Conservation (phyloP, 2,888 invertebrate genomes). For the Nephrotoma appendiculata region DNA sequence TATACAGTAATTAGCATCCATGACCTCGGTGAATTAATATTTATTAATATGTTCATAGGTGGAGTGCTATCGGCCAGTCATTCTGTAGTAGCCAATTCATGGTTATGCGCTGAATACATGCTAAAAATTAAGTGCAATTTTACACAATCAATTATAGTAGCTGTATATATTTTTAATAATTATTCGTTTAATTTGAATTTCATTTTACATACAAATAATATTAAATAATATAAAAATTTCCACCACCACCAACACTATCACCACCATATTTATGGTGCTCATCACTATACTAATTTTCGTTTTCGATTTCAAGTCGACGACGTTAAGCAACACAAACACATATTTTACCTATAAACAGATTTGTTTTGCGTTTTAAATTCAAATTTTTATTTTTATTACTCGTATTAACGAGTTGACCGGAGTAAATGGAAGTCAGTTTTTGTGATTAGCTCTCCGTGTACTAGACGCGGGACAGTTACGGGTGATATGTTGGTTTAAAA, state of each 20-base stretch:
- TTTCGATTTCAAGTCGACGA: background rate
- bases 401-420: background rate
- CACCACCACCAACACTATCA: background rate
- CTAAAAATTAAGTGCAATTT: background rate
- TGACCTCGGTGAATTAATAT: background rate
- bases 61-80: background rate
- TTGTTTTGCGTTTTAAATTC: background rate
- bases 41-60: background rate
- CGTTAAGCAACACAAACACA: background rate
- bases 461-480: background rate
- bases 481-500: background rate
- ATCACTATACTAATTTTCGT: background rate
- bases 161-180: background rate
- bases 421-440: background rate
- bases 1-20: background rate
- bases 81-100: background rate
- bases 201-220: background rate
- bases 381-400: background rate
- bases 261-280: background rate
- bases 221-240: background rate
- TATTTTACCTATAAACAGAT: background rate
- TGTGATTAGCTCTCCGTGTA: background rate
- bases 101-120: too few relatives aligned
- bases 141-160: background rate
- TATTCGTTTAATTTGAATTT: background rate